Evolutionary conservation across 2,113 vertebrate species (phyloP), one percentile per base, ranked within the genome.

Genomic region (Pyrgilauda ruficollis): DNA sequence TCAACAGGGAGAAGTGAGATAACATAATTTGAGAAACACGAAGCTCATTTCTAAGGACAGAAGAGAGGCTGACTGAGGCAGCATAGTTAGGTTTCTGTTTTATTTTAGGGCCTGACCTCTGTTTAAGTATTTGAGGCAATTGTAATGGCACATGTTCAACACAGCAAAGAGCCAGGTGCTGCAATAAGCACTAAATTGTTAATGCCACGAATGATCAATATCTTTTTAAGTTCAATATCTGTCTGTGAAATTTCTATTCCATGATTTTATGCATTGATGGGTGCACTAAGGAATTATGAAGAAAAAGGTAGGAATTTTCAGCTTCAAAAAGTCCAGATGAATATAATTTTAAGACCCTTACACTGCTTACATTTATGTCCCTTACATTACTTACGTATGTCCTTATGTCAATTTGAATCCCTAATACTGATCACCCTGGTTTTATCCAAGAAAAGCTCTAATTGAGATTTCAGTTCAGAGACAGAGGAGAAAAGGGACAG

Each of bases 1-100:
- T 95, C 44, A 83, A 75, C 46, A 21, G 11, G 17, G 47, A 89
- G 72, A 92, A 94, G 84, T 78, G 59, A 97, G 95, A 95, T 93
- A 87, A 84, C 8, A 17, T 26, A 70, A 63, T 94, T 93, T 73
- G 39, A 94, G 35, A 68, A 79, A 43, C 55, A 84, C 24, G 4
- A 1, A 92, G 52, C 22, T 90, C 15, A 46, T 72, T 82, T 85
- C 41, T 87, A 68, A 89, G 63, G 23, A 52, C 1, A 4, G 56
- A 79, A 75, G 28, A 82, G 47, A 84, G 69, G 18, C 31, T 31
- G 15, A 72, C 28, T 18, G 15, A 72, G n/a, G 72, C 9, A 89
- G 47, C 28, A 41, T 30, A 52, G 61, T 0, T 47, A 26, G 22
- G 10, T 63, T 87, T 86, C 55, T 93, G 37, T 49, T 91, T 77